Percentiles rank a stretch among this genome's conserved stretches.
These are phyloP conservation scores for Cynodonichthys magdalenae DNA, from an alignment of 2,797 vertebrate genomes.

Conservation along the genomic window DNA sequence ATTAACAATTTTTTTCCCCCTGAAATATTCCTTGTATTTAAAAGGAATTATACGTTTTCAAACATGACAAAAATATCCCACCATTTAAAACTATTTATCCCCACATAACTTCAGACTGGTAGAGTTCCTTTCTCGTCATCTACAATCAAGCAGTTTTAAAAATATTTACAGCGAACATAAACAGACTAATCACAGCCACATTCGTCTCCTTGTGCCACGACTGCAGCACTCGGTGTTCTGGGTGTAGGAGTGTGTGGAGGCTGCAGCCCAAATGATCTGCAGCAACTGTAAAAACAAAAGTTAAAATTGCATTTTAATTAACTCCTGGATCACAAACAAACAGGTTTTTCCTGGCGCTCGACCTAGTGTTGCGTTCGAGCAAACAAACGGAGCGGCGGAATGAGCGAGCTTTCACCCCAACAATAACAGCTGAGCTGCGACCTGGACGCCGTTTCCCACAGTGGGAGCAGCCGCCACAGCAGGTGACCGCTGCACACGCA, in stretches of 20 bases:
- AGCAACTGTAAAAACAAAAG: conserved; percentile 81
- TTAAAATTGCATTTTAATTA: conserved; percentile 82
- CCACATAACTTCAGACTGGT: conserved; percentile 23
- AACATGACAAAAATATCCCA: conserved; percentile 5
- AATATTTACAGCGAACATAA: conserved; percentile 73
- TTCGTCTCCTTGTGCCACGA: conserved; percentile 49
- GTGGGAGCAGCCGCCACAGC: conserved; percentile 59
- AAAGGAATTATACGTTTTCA: neutral
- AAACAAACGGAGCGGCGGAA: conserved; percentile 82
- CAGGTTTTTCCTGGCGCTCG: conserved; percentile 78
- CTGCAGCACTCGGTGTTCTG: conserved; percentile 15
- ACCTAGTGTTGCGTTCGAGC: conserved; percentile 81
- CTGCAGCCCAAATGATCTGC: conserved; percentile 55
- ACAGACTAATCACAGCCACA: conserved; percentile 73
- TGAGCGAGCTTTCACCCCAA: conserved; percentile 79
- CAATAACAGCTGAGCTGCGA: conserved; percentile 82
- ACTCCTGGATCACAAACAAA: conserved; percentile 84
- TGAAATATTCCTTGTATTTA: neutral
- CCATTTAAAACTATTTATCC: conserved; percentile 16
- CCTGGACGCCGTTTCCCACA: conserved; percentile 82
- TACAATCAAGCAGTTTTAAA: conserved; percentile 66
- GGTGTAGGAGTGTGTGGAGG: conserved; percentile 7
- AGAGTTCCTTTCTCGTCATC: conserved; percentile 52
- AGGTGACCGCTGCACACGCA: conserved; percentile 55
- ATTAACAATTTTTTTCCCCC: neutral